Base-by-base conservation (phyloP, 2,113 vertebrate species). In the Maccullochella peelii region DNA sequence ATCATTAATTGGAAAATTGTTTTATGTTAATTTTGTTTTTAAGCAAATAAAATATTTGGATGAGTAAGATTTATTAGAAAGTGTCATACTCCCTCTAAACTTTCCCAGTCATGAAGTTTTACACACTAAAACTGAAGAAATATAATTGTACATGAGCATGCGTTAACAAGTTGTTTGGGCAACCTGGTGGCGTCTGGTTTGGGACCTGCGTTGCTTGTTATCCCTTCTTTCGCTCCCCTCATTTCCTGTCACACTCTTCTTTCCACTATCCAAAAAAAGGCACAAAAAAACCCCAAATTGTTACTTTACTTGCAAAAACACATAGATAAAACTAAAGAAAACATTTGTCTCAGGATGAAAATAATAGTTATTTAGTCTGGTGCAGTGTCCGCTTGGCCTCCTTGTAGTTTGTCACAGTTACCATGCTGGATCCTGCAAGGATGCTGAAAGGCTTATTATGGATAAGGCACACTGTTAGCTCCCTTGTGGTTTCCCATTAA, bases 401-500 rank as follows among this genome's bases (percentile, higher is more conserved):
- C 23, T 4, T 0, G 1, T 20, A 25, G 59, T 52, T 66, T 73
- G 58, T 55, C 57, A 55, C 72, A 58, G 49, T 67, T 58, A 57
- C 20, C 11, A 30, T 23, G 30, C 50, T 52, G 10, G 4, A 68
- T 68, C 33, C 54, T 52, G 42, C 36, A 21, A 67, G 30, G 52
- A 68, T 23, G 61, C 72, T 30, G n/a, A 11, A 63, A 25, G 40
- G 55, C 49, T 78, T 73, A 25, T 68, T 73, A 78, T n/a, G 44
- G 18, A 70, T 54, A 69, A 40, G 57, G 8, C 68, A 36, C 54
- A 25, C 27, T 38, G 44, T 62, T 40, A 47, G 23, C 21, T 82
- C 76, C 71, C 54, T 16, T n/a, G 21, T 47, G 65, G 27, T 47
- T 82, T 66, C 76, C 50, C 30, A 85, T 79, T 88, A 55, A 85